Percentiles rank a stretch among this genome's conserved stretches.
phyloP scores from a whole-genome alignment of 1,140 invertebrate species.

The Phenacoccus solenopsis region DNA sequence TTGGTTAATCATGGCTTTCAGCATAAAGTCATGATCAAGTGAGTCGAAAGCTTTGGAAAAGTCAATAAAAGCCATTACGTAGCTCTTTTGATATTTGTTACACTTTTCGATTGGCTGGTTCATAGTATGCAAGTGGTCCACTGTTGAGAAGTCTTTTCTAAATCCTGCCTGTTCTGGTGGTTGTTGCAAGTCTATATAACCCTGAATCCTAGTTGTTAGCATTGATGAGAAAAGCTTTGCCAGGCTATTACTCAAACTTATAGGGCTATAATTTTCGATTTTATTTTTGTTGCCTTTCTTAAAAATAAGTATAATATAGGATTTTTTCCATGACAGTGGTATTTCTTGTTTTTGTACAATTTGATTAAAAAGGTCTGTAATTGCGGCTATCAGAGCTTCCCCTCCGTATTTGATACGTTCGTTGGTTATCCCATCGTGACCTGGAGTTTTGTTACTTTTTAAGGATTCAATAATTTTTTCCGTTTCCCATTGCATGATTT shows the following conservation, averaged over 20 bases:
- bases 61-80: conserved; percentile 14
- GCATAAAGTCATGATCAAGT: not conserved
- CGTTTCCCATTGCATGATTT: too few species aligned
- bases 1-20: not conserved
- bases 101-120: conserved; percentile 20
- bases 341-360: conserved; percentile 25
- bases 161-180: conserved; percentile 32
- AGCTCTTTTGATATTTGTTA: conserved; percentile 18
- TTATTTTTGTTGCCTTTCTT: conserved; percentile 30
- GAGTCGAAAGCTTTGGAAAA: conserved; percentile 20
- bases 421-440: conserved; percentile 15
- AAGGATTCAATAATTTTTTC: too few species aligned
- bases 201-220: conserved; percentile 27
- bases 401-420: conserved; percentile 16
- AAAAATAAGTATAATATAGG: conserved; percentile 29
- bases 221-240: conserved; percentile 28
- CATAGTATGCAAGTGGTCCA: conserved; percentile 21
- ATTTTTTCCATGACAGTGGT: conserved; percentile 26
- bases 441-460: conserved; percentile 19
- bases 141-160: conserved; percentile 26
- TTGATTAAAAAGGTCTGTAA: not conserved
- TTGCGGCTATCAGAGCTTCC: not conserved
- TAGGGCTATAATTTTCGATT: conserved; percentile 30
- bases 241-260: conserved; percentile 28
- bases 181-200: conserved; percentile 28